Evolutionary conservation across 2,113 vertebrate genomes (phyloP).

Genomic region (Paracanthobrama guichenoti): DNA sequence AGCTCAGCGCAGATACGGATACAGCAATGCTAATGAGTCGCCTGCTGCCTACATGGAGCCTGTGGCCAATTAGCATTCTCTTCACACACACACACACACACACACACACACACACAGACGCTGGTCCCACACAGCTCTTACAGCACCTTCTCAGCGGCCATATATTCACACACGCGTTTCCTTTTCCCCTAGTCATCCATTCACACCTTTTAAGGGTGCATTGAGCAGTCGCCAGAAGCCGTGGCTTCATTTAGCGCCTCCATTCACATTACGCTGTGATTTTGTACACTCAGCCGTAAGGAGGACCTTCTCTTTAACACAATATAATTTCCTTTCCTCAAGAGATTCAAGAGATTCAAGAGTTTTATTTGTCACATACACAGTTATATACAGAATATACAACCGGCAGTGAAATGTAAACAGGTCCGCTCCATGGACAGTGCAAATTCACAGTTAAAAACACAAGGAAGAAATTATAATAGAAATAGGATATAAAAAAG

Average conservation of each 20-base stretch:
- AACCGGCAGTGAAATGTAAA: too few relatives aligned
- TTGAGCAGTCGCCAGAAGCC: conserved; percentile 27
- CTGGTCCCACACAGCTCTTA: conserved; percentile 4
- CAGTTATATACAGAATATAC: too few relatives aligned
- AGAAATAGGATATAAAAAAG: too few relatives aligned
- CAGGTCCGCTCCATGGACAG: too few relatives aligned
- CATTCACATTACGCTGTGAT: conserved; percentile 1
- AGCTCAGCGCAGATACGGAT: conserved; percentile 33
- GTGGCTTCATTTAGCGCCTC: conserved; percentile 29
- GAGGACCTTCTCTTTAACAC: conserved; percentile 8
- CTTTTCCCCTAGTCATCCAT: conserved; percentile 26
- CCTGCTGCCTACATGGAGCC: conserved; percentile 34
- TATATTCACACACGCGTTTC: neutral
- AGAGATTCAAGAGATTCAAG: too few relatives aligned
- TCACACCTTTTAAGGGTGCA: conserved; percentile 1
- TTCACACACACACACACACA: conserved; percentile 39
- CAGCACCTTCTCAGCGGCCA: conserved; percentile 12
- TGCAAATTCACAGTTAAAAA: too few relatives aligned
- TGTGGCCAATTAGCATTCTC: conserved; percentile 38
- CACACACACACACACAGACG: conserved; percentile 24
- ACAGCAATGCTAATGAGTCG: conserved; percentile 51
- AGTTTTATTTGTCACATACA: too few relatives aligned
- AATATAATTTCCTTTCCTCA: neutral
- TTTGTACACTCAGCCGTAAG: conserved; percentile 8
- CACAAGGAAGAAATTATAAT: too few relatives aligned